phyloP scores from a whole-genome alignment of 1,140 invertebrate genomes.

The Copidosoma floridanum region DNA sequence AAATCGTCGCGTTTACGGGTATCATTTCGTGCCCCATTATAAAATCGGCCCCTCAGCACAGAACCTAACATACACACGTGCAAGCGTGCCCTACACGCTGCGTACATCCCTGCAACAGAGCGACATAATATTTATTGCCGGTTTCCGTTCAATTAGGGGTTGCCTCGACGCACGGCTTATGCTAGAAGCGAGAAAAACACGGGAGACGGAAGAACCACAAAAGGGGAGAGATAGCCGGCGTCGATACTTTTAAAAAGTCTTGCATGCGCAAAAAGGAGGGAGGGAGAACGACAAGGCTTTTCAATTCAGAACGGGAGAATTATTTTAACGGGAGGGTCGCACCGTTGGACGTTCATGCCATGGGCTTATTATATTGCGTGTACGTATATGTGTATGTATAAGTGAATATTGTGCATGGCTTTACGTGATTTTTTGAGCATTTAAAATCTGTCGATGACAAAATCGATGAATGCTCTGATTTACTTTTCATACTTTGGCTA shows the following conservation, averaged over 20 bases:
- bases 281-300: background rate
- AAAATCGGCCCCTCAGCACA: constrained; percentile 39
- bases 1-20: constrained; percentile 27
- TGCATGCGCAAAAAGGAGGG: background rate
- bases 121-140: constrained; percentile 51
- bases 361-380: too few relatives aligned
- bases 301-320: background rate
- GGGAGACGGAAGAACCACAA: constrained; percentile 10
- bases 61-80: constrained; percentile 9
- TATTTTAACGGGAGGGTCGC: background rate
- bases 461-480: too few relatives aligned
- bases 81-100: too few relatives aligned
- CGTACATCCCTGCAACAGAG: constrained; percentile 15
- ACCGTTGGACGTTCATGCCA: too few relatives aligned
- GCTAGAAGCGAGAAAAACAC: too few relatives aligned
- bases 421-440: too few relatives aligned
- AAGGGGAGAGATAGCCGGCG: background rate
- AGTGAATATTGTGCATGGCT: too few relatives aligned
- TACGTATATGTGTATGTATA: too few relatives aligned
- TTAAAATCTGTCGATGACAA: too few relatives aligned
- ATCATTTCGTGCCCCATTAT: constrained; percentile 41
- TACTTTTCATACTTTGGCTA: too few relatives aligned
- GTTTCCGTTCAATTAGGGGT: constrained; percentile 54
- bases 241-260: constrained; percentile 10
- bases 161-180: constrained; percentile 32